Evolutionary conservation across 2,888 invertebrate species (phyloP).

Genomic region (Phoenoteleia sp.): DNA sequence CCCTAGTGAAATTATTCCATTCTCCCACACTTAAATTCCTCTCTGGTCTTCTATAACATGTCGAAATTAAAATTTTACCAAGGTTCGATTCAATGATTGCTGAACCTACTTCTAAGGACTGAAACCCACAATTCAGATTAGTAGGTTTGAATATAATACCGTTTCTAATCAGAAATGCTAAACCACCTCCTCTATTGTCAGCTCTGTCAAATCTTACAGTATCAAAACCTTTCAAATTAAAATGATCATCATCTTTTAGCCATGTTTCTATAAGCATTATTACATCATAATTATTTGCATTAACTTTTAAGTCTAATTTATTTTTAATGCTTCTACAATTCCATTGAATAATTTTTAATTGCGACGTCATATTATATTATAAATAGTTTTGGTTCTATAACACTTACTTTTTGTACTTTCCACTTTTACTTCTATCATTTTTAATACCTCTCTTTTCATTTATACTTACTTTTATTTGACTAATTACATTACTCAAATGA

Average conservation of each 20-base stretch:
- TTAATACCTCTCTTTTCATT: not conserved
- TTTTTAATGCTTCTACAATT: not conserved
- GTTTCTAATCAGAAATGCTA: not conserved
- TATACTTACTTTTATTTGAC: too few species aligned
- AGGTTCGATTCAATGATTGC: not conserved
- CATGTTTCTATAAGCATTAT: constrained; percentile 20
- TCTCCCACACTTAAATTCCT: not conserved
- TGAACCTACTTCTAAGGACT: not conserved
- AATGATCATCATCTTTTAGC: constrained; percentile 8
- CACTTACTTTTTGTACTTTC: too few species aligned
- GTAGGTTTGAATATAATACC: not conserved
- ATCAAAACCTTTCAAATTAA: not conserved
- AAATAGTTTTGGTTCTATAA: too few species aligned
- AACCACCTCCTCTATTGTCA: constrained; percentile 1
- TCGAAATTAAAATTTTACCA: constrained; percentile 18
- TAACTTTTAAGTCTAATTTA: not conserved
- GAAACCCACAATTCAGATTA: not conserved
- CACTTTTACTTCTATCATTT: too few species aligned
- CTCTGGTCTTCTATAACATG: constrained; percentile 9
- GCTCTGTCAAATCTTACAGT: constrained; percentile 20
- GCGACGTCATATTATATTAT: not conserved
- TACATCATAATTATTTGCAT: not conserved
- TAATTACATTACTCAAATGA: too few species aligned
- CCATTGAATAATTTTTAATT: not conserved
- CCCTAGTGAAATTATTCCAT: not conserved